Base-by-base conservation (phyloP, 1,140 invertebrate genomes). In the Lepidurus couesii region DNA sequence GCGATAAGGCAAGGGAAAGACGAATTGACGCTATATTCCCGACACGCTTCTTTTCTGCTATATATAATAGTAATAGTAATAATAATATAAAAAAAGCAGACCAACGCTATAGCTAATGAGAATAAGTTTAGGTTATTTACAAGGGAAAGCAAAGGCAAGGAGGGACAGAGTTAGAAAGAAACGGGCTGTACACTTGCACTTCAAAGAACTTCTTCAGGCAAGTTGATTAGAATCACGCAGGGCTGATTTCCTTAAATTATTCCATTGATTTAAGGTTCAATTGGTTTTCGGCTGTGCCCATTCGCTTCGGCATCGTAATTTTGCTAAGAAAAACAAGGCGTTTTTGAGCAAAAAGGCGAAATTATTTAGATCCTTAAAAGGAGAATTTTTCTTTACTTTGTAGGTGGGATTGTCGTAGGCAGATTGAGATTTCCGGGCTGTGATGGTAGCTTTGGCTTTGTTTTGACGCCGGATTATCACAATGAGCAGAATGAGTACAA, bases 391-490 rank as follows among this genome's bases (percentile, higher is more conserved):
- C 6, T 65, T 47, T 86, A 95, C 92, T 90, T 96, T 96, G 88
- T 95, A 96, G 82, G 93, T 94, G 77, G 94, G 94, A 88, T 96
- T 96, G 85, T 96, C 94, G 84, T 96, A 96, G 73, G 94, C 93
- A 9, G 93, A 91, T 78, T 86, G 84, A 65, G 86, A 85, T 80
- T 87, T 86, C 78, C 84, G 84, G 53, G 84, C 82, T 45, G 85
- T 84, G 79, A 92, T 91, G 74, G 91, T 87, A 44, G 88, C 88
- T 81, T 88, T 89, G 87, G 80, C 82, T 80, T 81, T 88, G 88
- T 13, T 88, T 81, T 94, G 90, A 82, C 92, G 88, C 82, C 91
- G 88, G 82, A 95, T 88, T 24, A 96, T 86, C 81, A 95, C 91
- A 81, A 95, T 88, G 65, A 95, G 85, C 42, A 96, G 85, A 78